Conservation (phyloP, 2,113 vertebrate genomes). For the Albula goreensis region DNA sequence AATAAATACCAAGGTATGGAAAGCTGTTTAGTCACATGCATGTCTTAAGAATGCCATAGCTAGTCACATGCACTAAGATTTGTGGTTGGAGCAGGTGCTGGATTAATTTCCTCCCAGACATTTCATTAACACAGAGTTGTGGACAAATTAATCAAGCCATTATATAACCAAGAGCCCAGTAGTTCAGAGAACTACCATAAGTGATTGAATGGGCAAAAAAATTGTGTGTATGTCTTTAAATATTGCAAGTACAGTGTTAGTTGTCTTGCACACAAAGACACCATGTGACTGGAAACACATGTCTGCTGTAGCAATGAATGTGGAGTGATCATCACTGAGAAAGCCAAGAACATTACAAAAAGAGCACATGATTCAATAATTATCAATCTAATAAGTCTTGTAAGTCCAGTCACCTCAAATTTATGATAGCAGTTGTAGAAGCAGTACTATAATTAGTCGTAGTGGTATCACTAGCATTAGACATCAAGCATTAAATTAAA, state of each 20-base stretch:
- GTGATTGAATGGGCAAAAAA: no score
- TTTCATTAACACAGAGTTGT: background rate
- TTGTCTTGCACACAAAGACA: no score
- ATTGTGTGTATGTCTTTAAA: no score
- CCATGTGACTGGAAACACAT: background rate
- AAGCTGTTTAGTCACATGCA: background rate
- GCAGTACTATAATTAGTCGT: background rate
- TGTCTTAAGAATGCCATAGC: background rate
- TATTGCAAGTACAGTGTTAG: no score
- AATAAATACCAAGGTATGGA: background rate
- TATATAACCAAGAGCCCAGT: no score
- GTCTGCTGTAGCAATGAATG: background rate
- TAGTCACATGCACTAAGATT: conserved; percentile 21
- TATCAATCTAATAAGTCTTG: background rate
- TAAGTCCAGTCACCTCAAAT: background rate
- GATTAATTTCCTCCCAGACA: background rate
- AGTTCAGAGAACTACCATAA: no score
- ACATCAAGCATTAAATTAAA: background rate
- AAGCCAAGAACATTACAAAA: background rate
- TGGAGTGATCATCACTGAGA: background rate
- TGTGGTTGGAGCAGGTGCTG: background rate
- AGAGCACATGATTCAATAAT: background rate
- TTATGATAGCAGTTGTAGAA: background rate
- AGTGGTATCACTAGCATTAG: background rate
- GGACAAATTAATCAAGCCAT: background rate